Evolutionary conservation across 2,888 invertebrate species (phyloP), one percentile per base, ranked within the genome.

Genomic region (Drosophila subquinaria): DNA sequence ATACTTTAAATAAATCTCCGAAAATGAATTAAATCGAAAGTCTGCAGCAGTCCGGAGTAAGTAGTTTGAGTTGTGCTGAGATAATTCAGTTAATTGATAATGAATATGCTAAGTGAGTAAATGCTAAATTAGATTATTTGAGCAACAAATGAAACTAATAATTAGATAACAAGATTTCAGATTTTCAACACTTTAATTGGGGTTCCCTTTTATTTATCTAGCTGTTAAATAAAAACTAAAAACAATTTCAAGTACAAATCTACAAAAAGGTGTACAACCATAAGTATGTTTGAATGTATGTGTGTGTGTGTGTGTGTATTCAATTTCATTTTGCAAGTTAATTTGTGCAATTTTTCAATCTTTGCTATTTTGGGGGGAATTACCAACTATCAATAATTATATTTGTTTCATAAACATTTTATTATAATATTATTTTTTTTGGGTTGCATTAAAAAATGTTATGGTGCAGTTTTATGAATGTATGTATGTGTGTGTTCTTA

Each of bases 191-290:
- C 67, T 64, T 62, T 59, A 48, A 52, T 55, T 35, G 30, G 50
- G 64, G 45, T 17, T 63, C 48, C n/a, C 30, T 30, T 40, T 48
- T 42, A 1, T 51, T 51, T 30, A 47, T 61, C 70, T 62, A 64
- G 30, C 55, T 66, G 17, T 59, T 43, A 59, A 67, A 72, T 57
- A 51, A 55, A 62, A 59, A 64, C 43, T 55, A 50, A 47, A 63
- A 65, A 43, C 17, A 65, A 57, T 59, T 45, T 62, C 56, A 57
- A 55, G 50, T 67, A 59, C 40, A 53, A 56, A 69, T 51, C 59
- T 43, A 73, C 64, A 50, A 57, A 61, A 68, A 77, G 61, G 63
- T 73, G 74, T 89, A 89, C 88, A 89, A 89, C 88, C 88, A 79
- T 89, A 89, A 88, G 60, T 62, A 35, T 81, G 59, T 64, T 42